Conservation (phyloP, 2,888 invertebrate species). For the Sceliomorpha sp. region DNA sequence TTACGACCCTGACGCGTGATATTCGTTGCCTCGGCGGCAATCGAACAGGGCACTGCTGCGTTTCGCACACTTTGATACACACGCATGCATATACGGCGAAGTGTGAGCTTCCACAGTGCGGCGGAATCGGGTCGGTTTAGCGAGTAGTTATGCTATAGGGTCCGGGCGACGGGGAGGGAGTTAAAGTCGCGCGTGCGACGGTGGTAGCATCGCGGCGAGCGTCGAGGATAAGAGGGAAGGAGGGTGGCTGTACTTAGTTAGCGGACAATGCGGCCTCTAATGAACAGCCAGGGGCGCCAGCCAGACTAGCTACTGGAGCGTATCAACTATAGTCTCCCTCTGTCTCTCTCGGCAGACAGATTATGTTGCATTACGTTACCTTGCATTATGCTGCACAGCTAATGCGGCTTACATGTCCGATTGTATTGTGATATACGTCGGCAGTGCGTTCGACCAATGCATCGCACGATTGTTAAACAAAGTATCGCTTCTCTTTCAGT, state of each 20-base stretch:
- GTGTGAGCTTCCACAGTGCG: constrained; percentile 55
- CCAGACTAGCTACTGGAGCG: constrained; percentile 71
- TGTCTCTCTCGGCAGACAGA: constrained; percentile 70
- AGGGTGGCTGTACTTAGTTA: constrained; percentile 78
- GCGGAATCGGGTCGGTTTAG: constrained; percentile 52
- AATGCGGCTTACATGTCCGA: constrained; percentile 57
- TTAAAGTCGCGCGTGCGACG: constrained; percentile 36
- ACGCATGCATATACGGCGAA: constrained; percentile 29
- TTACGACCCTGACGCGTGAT: constrained; percentile 50
- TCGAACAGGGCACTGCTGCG: constrained; percentile 21
- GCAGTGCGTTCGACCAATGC: constrained; percentile 26
- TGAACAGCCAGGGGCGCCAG: constrained; percentile 79
- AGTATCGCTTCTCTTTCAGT: constrained; percentile 34
- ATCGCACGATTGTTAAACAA: constrained; percentile 38
- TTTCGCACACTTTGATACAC: too few species aligned
- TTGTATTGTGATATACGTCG: constrained; percentile 51
- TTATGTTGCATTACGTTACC: constrained; percentile 70
- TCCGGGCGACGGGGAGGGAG: constrained; percentile 17
- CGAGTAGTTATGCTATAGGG: constrained; percentile 33
- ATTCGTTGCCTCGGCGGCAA: constrained; percentile 54
- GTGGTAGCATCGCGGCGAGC: constrained; percentile 45
- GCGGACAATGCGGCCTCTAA: constrained; percentile 80
- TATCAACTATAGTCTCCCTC: constrained; percentile 64
- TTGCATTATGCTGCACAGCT: constrained; percentile 65
- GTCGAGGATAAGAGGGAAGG: constrained; percentile 51